Conservation (phyloP, 2,113 vertebrate species). For the Tetrao urogallus region DNA sequence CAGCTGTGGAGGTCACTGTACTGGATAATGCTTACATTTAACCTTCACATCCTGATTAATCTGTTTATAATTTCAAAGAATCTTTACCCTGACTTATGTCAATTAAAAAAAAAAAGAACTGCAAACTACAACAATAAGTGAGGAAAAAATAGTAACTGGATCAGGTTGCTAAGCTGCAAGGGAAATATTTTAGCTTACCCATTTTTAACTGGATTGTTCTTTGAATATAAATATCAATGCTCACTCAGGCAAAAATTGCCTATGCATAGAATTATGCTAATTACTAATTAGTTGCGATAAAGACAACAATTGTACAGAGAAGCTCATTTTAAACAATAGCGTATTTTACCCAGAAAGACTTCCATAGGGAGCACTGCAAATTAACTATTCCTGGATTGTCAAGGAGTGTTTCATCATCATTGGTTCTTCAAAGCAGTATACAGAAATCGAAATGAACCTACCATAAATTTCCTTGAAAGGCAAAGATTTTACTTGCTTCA, state of each 20-base stretch:
- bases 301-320: neutral
- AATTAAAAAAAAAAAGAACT: neutral
- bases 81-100: neutral
- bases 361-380: neutral
- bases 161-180: neutral
- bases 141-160: neutral
- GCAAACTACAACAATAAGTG: neutral
- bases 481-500: constrained; percentile 3
- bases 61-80: neutral
- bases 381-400: neutral
- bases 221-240: neutral
- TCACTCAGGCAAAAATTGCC: neutral
- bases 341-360: neutral
- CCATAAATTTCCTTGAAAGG: neutral
- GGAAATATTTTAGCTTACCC: neutral
- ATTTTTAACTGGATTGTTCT: constrained; percentile 10
- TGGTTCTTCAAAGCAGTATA: neutral
- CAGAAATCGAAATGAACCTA: neutral
- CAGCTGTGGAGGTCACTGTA: neutral
- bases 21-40: neutral
- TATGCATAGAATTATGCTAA: neutral
- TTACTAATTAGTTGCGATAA: neutral
- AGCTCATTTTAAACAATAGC: neutral
- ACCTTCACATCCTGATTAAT: neutral
- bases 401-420: neutral